These are phyloP conservation scores for Brachionichthys hirsutus DNA, from an alignment of 2,113 vertebrate genomes.

Conservation along the genomic window DNA sequence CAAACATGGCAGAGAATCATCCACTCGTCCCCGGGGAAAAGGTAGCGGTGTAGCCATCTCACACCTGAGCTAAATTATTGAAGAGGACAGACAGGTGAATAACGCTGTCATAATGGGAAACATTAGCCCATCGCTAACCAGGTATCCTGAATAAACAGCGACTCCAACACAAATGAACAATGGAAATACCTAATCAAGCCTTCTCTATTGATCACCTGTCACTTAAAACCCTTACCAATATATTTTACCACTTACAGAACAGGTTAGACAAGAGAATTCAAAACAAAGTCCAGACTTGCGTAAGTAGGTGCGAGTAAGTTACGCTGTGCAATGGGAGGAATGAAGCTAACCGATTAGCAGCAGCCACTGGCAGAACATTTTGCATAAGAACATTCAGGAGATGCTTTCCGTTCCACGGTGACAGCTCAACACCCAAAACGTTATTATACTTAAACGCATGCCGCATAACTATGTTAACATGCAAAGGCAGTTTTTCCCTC, in stretches of 20 bases:
- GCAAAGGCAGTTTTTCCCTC: conserved; percentile 18
- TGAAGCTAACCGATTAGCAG: conserved; percentile 23
- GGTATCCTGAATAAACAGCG: conserved; percentile 24
- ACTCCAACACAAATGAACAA: conserved; percentile 10
- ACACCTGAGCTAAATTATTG: conserved; percentile 65
- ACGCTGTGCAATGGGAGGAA: neutral
- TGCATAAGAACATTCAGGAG: conserved; percentile 36
- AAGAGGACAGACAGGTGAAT: conserved; percentile 66
- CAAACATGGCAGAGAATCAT: conserved; percentile 40
- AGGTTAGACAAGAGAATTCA: conserved; percentile 2
- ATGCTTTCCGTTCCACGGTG: conserved; percentile 35
- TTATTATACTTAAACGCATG: neutral
- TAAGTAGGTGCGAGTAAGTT: neutral
- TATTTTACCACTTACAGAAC: neutral
- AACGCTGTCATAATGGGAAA: conserved; percentile 63
- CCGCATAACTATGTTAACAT: conserved; percentile 2
- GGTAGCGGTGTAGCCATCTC: conserved; percentile 3
- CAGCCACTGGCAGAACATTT: conserved; percentile 17
- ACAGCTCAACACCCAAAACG: conserved; percentile 18
- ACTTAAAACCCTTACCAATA: conserved; percentile 15
- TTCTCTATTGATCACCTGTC: conserved; percentile 1
- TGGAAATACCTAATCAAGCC: neutral
- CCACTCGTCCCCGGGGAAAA: conserved; percentile 11
- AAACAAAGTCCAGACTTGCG: neutral
- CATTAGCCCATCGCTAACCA: conserved; percentile 51